phyloP scores from a whole-genome alignment of 2,113 vertebrate species.

The western clawed frog (Xenopus tropicalis) region UCB_Xtro_10.0 CM004444.2:169563001-169563500 shows the following conservation, averaged over 20 bases:
- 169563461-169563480: no score
- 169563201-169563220: conserved; percentile 40
- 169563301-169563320: not conserved
- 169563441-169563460: no score
- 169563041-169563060: not conserved
- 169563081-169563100: conserved; percentile 30
- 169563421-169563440: no score
- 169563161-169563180: conserved; percentile 17
- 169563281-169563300: conserved; percentile 10
- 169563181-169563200: conserved; percentile 27
- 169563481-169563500: no score
- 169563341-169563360: conserved; percentile 1
- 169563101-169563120: conserved; percentile 30
- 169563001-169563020: no score
- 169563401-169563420: no score
- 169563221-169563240: not conserved
- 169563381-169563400: no score
- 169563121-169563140: conserved; percentile 39
- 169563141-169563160: conserved; percentile 19
- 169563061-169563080: conserved; percentile 19
- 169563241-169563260: conserved; percentile 7
- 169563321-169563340: conserved; percentile 9
- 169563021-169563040: no score
- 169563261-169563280: conserved; percentile 39
- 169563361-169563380: no score